These are phyloP conservation scores for Anthophora plumipes DNA, from an alignment of 2,888 invertebrate species.

Conservation along the genomic window DNA sequence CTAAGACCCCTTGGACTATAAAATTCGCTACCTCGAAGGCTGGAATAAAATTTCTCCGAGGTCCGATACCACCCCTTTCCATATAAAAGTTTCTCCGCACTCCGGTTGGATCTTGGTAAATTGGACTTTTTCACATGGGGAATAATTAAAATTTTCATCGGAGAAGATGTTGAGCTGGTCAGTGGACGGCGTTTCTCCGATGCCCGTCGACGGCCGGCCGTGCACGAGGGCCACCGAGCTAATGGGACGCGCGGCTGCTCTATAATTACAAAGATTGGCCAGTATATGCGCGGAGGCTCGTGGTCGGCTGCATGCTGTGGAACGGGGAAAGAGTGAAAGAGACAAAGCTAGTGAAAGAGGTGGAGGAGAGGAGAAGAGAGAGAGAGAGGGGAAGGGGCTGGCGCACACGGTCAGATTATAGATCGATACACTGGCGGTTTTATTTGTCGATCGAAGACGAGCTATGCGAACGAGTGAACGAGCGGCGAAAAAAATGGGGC, in stretches of 20 bases:
- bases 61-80: too few species aligned
- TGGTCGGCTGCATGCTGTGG: slow-evolving; percentile 35
- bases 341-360: not conserved
- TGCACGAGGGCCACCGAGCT: slow-evolving; percentile 69
- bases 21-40: too few species aligned
- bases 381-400: slow-evolving; percentile 1
- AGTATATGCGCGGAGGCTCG: slow-evolving; percentile 57
- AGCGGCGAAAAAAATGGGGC: slow-evolving; percentile 35
- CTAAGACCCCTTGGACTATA: too few species aligned
- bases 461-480: slow-evolving; percentile 14
- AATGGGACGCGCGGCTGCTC: slow-evolving; percentile 81
- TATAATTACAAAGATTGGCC: slow-evolving; percentile 83
- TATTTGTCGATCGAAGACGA: slow-evolving; percentile 62
- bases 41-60: too few species aligned
- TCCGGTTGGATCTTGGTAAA: not conserved
- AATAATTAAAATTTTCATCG: slow-evolving; percentile 29
- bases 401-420: slow-evolving; percentile 55
- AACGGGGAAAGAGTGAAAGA: not conserved
- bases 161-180: slow-evolving; percentile 52
- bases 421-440: slow-evolving; percentile 61
- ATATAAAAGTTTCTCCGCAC: too few species aligned
- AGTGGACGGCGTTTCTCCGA: slow-evolving; percentile 50
- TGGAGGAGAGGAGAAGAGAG: not conserved
- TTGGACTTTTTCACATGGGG: not conserved
- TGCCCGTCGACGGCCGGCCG: slow-evolving; percentile 23